A percentile compares a stretch with the other conserved stretches of the same genome.
Conservation (phyloP, 2,113 vertebrate genomes). For the Onychostruthus taczanowskii region DNA sequence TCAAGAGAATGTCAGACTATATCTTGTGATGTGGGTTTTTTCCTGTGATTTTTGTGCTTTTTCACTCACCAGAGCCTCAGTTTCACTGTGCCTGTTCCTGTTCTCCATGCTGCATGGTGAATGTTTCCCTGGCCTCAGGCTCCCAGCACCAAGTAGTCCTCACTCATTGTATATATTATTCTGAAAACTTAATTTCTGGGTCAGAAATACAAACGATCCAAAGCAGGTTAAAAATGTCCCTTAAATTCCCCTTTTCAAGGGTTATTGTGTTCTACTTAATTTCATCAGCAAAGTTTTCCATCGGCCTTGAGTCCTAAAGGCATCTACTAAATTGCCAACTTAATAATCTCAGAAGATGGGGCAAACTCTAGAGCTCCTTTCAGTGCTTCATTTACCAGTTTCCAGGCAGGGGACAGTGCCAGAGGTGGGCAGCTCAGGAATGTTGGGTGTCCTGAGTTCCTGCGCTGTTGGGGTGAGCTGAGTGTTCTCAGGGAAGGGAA, state of each 20-base stretch:
- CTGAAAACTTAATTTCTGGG: not conserved
- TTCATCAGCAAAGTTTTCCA: not conserved
- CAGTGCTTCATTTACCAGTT: not conserved
- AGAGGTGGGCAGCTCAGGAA: not conserved
- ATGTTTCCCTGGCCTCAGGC: not conserved
- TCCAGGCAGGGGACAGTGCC: not conserved
- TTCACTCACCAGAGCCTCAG: not conserved
- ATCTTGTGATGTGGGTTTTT: not conserved
- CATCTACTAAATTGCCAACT: not conserved
- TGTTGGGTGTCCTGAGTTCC: not conserved
- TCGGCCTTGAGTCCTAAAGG: not conserved
- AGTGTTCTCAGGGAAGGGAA: not conserved
- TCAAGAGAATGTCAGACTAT: not conserved
- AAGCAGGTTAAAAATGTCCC: not conserved
- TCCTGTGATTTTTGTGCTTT: not conserved
- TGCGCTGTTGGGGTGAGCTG: rapidly evolving
- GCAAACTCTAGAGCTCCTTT: not conserved
- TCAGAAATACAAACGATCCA: not conserved
- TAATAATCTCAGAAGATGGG: not conserved
- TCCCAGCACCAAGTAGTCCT: not conserved
- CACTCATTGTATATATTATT: rapidly evolving
- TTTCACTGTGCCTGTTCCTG: not conserved
- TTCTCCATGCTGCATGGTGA: not conserved
- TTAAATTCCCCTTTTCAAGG: not conserved
- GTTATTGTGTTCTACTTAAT: not conserved